Base-by-base conservation (phyloP, 2,888 invertebrate genomes). In the Prenolepis imparis region DNA sequence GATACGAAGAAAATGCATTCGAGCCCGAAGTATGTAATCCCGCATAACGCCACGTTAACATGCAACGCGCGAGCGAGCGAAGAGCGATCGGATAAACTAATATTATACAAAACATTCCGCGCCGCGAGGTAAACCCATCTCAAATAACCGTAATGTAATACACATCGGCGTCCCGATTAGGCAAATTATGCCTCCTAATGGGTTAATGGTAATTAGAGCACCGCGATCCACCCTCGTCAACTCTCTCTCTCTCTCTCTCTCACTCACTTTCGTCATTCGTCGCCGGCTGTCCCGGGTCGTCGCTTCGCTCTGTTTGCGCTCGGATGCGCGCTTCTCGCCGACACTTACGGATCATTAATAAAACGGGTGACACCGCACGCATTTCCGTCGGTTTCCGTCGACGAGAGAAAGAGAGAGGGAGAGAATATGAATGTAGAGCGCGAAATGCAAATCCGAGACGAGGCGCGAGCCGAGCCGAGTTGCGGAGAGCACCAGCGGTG, bases 261-360 rank as follows among this genome's bases (percentile, higher is more conserved):
- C 28, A 2, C 28, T 28, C 28, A 2, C 28, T 28, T 52, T 63
- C 28, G 32, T 74, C 44, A 55, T 44, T 21, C 44, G 32, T 12
- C 72, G 39, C 28, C 57, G 70, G 32, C 32, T 41, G 41, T 52
- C 64, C 67, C 67, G 39, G 75, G 12, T 55, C 75, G 59, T 61
- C 68, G 41, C 12, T 28, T 52, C 61, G 44, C 32, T 55, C 55
- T 48, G 59, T 64, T 44, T 32, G 36, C 21, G 24, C n/a, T 44
- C 59, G 55, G 57, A 41, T 44, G 8, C 28, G 24, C 36, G 63
- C 59, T 55, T 78, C 57, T 90, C 88, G 84, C 88, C 90, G 87
- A 89, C 89, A 90, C 88, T 89, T 88, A 89, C 88, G 87, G 86
- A 87, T 88, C 86, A 90, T 88, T 88, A 87, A 88, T 88, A 90